Base-by-base conservation (phyloP, 1,140 invertebrate genomes). In the Drosophila obscura region DNA sequence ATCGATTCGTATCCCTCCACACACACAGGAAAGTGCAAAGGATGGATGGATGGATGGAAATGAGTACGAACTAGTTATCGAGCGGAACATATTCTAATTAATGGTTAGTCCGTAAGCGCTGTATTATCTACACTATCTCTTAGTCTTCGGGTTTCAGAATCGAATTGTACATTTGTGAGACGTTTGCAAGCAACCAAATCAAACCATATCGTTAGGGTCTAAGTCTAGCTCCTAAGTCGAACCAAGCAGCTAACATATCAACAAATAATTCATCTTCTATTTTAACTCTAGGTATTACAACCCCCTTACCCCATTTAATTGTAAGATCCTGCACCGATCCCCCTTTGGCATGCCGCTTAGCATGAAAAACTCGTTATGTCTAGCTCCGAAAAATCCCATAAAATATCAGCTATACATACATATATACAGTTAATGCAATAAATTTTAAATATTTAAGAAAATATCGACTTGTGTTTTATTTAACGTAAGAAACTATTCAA, bases 11-110 rank as follows among this genome's bases (percentile, higher is more conserved):
- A 77, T 52, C 45, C 45, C 41, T 60, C 8, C 31, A 9, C 22
- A 19, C 22, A 22, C 22, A 24, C 22, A 24, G 22, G 8, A 9
- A 73, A 65, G 60, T 46, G 56, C 58, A 62, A 58, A 31, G 59
- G 44, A 63, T 69, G 61, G 53, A 77, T 66, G 58, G 48, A 66
- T 66, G 58, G 48, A 66, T 81, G 52, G 35, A 64, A 90, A 90
- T 90, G 85, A 90, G 85, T 90, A 85, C 72, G 68, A 90, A 82
- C 85, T 90, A 90, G 85, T 90, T 90, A 74, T 63, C 48, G 64
- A 43, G 50, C 9, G 22, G 44, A 28, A 44, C 43, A 57, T 64
- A 73, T 64, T 68, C 59, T 79, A 77, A 62, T 50, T 22, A 26
- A 5, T 28, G 22, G 31, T 31, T 31, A 24, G 8, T 13, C 3